Evolutionary conservation across 2,888 invertebrate species (phyloP), one percentile per base, ranked within the genome.

Genomic region (Microdon myrmicae): DNA sequence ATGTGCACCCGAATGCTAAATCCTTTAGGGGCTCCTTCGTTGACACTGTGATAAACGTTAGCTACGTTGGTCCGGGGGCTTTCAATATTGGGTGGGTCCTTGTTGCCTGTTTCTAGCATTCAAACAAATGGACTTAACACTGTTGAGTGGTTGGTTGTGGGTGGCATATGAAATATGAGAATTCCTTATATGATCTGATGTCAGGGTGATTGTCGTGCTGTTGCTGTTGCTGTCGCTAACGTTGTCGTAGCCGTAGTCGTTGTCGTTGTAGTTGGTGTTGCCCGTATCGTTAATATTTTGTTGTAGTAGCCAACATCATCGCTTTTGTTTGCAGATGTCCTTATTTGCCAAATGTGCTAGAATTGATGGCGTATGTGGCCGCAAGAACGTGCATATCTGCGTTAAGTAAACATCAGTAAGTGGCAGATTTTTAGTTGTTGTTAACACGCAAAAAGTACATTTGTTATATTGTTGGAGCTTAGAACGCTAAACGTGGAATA

Each of bases 261-360:
- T n/a, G n/a, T n/a, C n/a, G n/a, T n/a, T n/a, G n/a, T n/a, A n/a
- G n/a, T n/a, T n/a, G n/a, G n/a, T n/a, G n/a, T n/a, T n/a, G n/a
- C n/a, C n/a, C n/a, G n/a, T n/a, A n/a, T n/a, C n/a, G n/a, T n/a
- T n/a, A n/a, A n/a, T n/a, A n/a, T n/a, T n/a, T n/a, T n/a, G 35
- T 16, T 26, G 34, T 10, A 28, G 16, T 32, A 28, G 41, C 13
- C 29, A 47, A 37, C 41, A 41, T 28, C 44, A 28, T 34, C 20
- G 54, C n/a, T n/a, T 49, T 55, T 61, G 55, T 29, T 55, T 61
- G 38, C 14, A 44, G 44, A 61, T 61, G 44, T 55, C 55, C 55
- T 49, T 61, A 38, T 49, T 55, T 41, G 44, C 38, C 38, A 38
- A 61, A 41, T 31, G 31, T 31, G 17, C 26, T 32, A 32, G 41